Base-by-base conservation (phyloP, 2,113 vertebrate genomes). In the Aspiorhynchus laticeps region DNA sequence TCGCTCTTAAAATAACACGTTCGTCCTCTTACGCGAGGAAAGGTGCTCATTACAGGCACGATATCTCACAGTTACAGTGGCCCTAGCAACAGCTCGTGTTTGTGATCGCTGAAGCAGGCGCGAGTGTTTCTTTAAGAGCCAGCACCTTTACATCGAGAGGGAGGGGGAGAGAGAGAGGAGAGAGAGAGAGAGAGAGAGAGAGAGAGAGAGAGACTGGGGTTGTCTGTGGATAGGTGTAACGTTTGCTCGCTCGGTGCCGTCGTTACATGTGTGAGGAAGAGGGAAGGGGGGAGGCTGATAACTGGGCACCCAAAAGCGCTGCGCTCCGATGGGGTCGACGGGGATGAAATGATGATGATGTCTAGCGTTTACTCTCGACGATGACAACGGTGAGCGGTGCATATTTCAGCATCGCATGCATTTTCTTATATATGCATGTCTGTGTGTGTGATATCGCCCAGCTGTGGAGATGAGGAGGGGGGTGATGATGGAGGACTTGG, bases 351-450 rank as follows among this genome's bases (percentile, higher is more conserved):
- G 84, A 88, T 87, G 74, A 73, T 73, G 86, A 91, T 88, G 87
- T 88, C 89, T 38, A 85, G 88, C 71, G 67, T 89, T 87, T 87
- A 89, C 80, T 76, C 81, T 81, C 91, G 83, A 87, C 63, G 89
- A 94, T 95, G 94, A 92, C 91, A 82, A 86, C 81, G 95, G 95
- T 96, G 93, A 95, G 94, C 85, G 74, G 19, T 91, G 92, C 91
- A 82, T 91, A 86, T 67, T 75, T 88, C 85, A 85, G 87, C 80
- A 61, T 88, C 77, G 28, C 51, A 69, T 15, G 28, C 73, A 53
- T 41, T 46, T 85, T 59, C 46, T 26, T 77, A 56, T 59, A 48
- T 78, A 69, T 83, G 82, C 74, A 79, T 79, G 85, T 63, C 28
- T 84, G 76, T 86, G 71, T 86, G 85, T 90, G 89, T 75, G 75